Conservation (phyloP, 2,113 vertebrate species). For the Prunella himalayana region DNA sequence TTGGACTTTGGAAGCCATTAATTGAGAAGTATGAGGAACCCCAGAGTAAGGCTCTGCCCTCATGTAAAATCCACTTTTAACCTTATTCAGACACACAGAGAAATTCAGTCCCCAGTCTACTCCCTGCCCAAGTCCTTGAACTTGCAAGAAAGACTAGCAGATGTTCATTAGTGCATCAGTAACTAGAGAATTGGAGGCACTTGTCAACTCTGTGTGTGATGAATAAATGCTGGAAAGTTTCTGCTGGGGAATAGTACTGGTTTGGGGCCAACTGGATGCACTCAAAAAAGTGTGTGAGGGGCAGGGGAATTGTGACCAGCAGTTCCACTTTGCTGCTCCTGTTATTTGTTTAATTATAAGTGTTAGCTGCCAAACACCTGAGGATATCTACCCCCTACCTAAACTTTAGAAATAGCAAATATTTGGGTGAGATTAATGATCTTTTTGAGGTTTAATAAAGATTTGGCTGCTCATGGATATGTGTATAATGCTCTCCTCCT, state of each 20-base stretch:
- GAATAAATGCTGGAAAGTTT: conserved; percentile 53
- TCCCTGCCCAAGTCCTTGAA: conserved; percentile 66
- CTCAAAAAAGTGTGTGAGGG: not conserved
- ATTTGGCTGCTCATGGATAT: not conserved
- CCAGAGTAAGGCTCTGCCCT: not conserved
- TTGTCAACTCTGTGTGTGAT: conserved; percentile 42
- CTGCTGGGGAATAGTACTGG: conserved; percentile 21
- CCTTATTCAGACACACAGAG: not conserved
- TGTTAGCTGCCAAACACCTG: conserved; percentile 61
- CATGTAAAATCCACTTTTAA: not conserved
- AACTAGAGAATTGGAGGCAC: conserved; percentile 48
- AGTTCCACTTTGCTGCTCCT: conserved; percentile 22
- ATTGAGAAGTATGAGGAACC: not conserved
- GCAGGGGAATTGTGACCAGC: not conserved
- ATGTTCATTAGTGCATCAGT: conserved; percentile 68
- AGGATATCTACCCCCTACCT: not conserved
- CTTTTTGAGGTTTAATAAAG: not conserved
- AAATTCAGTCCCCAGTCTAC: not conserved
- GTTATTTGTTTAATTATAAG: conserved; percentile 59
- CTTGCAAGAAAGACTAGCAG: conserved; percentile 57
- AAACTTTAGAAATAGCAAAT: not conserved
- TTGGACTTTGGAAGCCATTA: not conserved
- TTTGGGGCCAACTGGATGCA: conserved; percentile 60
- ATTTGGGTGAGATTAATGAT: conserved; percentile 7
- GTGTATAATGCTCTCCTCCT: not conserved